phyloP scores from a whole-genome alignment of 2,888 invertebrate species.

The Pedicia rivosa region DNA sequence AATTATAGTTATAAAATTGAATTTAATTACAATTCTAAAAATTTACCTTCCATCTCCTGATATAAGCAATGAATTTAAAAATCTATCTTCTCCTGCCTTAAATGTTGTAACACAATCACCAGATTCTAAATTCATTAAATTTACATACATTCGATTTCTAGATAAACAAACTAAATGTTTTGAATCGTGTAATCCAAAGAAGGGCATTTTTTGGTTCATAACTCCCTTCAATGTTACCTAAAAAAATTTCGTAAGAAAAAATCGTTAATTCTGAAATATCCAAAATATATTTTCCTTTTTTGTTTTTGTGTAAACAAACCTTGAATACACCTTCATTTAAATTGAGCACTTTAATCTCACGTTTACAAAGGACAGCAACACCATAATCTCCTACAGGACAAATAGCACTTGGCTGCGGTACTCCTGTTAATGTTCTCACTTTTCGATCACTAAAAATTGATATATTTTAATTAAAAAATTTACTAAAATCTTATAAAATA shows the following conservation, averaged over 20 bases:
- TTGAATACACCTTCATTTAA: conserved; percentile 48
- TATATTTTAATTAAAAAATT: not conserved
- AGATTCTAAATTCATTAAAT: conserved; percentile 67
- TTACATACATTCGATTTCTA: conserved; percentile 77
- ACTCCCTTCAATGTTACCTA: conserved; percentile 68
- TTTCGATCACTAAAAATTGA: conserved; percentile 36
- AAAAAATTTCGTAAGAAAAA: not conserved
- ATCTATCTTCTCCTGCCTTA: conserved; percentile 80
- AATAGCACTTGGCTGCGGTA: conserved; percentile 62
- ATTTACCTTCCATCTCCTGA: conserved; percentile 69
- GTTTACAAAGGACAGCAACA: conserved; percentile 64
- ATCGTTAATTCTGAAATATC: not conserved
- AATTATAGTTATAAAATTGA: not conserved
- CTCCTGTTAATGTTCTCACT: conserved; percentile 52
- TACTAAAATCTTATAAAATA: not conserved
- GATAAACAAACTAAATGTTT: conserved; percentile 64
- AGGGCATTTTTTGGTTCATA: conserved; percentile 89
- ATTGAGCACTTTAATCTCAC: conserved; percentile 68
- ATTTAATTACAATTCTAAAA: not conserved
- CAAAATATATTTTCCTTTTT: not conserved
- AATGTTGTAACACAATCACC: conserved; percentile 56
- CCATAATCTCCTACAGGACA: conserved; percentile 59
- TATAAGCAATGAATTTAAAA: conserved; percentile 72
- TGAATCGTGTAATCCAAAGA: conserved; percentile 67
- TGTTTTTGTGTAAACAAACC: conserved; percentile 18